A percentile compares a stretch with the other conserved stretches of the same genome.
phyloP scores from a whole-genome alignment of 2,113 vertebrate genomes.

The Melanocharis versteri region DNA sequence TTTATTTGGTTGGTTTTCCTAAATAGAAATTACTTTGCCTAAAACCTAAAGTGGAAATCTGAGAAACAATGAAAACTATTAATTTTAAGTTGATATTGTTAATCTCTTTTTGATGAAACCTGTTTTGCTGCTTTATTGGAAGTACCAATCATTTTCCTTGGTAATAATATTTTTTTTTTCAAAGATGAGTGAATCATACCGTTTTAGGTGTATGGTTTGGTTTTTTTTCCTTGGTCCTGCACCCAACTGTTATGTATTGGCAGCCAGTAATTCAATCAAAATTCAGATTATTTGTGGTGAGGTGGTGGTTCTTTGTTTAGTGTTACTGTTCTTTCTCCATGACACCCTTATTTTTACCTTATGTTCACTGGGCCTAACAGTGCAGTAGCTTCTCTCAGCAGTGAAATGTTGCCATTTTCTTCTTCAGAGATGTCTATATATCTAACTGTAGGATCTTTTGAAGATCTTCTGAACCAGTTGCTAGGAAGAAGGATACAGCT shows the following conservation, averaged over 20 bases:
- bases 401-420: background rate
- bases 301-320: background rate
- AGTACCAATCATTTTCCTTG: background rate
- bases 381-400: background rate
- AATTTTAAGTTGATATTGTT: background rate
- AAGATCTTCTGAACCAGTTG: background rate
- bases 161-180: background rate
- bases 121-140: background rate
- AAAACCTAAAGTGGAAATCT: background rate
- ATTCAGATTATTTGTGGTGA: background rate
- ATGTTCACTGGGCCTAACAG: background rate
- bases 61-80: background rate
- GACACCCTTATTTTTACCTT: background rate
- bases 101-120: background rate
- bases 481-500: background rate
- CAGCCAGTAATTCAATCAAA: background rate
- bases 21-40: background rate
- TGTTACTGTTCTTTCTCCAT: background rate
- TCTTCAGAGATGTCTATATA: background rate
- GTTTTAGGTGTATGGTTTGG: background rate
- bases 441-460: background rate
- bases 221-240: background rate
- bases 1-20: background rate
- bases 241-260: background rate
- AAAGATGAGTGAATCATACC: background rate